Evolutionary conservation across 2,888 invertebrate species (phyloP), one percentile per base, ranked within the genome.

Genomic region (Tuberolachnus salignus): DNA sequence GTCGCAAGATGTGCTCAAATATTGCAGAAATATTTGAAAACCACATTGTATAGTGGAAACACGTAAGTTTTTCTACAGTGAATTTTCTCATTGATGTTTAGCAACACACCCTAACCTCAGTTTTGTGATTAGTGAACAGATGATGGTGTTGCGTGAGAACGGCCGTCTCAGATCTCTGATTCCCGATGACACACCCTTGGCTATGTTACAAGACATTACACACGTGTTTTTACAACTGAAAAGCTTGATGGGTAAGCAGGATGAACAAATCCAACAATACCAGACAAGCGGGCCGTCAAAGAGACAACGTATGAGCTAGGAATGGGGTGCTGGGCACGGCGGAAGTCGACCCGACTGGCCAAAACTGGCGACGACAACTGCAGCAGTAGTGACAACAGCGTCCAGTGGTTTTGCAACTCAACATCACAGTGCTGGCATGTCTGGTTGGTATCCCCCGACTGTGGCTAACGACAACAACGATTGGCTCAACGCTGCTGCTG

Each of bases 31-130:
- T 93, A 94, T 72, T 88, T 94, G 63, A 91, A 90, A 73, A 89
- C 94, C 83, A 92, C 92, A 82, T 88, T 95, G 51, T 94, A 92
- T 86, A 90, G 91, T 84, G 94, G 93, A 83, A 94, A 94, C 86
- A 88, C 91, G 94, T 94, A 84, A 90, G 91, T 89, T 81, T 57
- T 11, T 3, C 21, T 14, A 8, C 16, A 4, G 21, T 23, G 26
- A 9, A 19, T 34, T 44, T 19, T 16, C 1, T 9, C 19, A 53
- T 6, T n/a, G 8, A 70, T 13, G 71, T 23, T 23, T 44, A 16
- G 19, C 21, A 13, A 21, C 19, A 13, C 10, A n/a, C 21, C 21
- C 21, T 55, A 11, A 3, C 11, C 11, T 11, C 11, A 21, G 19
- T 13, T 46, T 46, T 13, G 10, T 55, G 51, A 55, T 66, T 34